Evolutionary conservation across 2,888 invertebrate species (phyloP).

Genomic region (Euzophera pinguis): DNA sequence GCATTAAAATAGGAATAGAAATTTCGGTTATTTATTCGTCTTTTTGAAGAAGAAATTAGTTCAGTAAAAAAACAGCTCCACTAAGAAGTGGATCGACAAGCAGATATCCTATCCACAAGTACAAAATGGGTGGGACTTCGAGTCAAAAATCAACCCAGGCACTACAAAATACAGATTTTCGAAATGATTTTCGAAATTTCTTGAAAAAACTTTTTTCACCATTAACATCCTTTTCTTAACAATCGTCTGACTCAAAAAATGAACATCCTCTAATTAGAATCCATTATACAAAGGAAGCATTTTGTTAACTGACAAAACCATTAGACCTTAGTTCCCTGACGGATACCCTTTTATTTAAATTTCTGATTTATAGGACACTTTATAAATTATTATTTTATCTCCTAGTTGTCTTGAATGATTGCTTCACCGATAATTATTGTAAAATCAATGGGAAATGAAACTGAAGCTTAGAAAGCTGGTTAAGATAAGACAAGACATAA

Average conservation of each 20-base stretch:
- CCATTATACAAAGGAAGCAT: neutral
- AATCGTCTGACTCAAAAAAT: neutral
- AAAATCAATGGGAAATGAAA: neutral
- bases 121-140: too few relatives aligned
- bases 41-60: too few relatives aligned
- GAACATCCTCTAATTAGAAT: neutral
- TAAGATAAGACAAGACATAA: neutral
- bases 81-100: too few relatives aligned
- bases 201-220: neutral
- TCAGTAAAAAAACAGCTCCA: too few relatives aligned
- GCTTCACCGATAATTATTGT: neutral
- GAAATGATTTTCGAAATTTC: too few relatives aligned
- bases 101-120: too few relatives aligned
- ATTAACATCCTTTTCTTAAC: neutral
- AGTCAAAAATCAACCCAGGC: too few relatives aligned
- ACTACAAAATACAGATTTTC: too few relatives aligned
- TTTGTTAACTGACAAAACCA: slow-evolving; percentile 6
- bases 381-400: slow-evolving; percentile 1
- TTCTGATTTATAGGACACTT: neutral
- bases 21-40: too few relatives aligned
- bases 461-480: slow-evolving; percentile 1
- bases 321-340: neutral
- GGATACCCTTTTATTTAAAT: neutral
- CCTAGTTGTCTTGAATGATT: neutral
- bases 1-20: too few relatives aligned